phyloP scores from a whole-genome alignment of 2,797 vertebrate species.

The Selene dorsalis region DNA sequence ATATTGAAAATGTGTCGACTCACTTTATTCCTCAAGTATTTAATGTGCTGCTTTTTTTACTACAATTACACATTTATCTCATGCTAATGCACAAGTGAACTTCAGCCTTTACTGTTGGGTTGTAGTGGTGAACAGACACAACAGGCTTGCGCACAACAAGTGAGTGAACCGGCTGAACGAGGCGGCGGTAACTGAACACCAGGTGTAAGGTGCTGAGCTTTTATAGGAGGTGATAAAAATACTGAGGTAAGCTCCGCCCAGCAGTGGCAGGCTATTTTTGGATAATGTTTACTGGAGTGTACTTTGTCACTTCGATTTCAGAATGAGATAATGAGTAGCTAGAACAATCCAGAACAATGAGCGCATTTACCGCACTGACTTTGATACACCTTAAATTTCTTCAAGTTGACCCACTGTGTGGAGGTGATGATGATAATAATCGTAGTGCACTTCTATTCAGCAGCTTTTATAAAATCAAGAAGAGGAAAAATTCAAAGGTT shows the following conservation, averaged over 20 bases:
- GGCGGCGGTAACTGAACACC: neutral
- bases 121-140: neutral
- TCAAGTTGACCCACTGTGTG: too few species aligned
- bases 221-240: slow-evolving; percentile 50
- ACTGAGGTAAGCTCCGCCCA: slow-evolving; percentile 26
- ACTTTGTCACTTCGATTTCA: neutral
- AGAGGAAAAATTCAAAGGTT: neutral
- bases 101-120: neutral
- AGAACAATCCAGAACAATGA: neutral
- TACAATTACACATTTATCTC: neutral
- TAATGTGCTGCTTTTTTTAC: neutral
- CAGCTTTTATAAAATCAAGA: neutral
- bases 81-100: neutral
- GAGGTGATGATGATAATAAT: too few species aligned
- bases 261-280: slow-evolving; percentile 17
- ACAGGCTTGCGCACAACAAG: too few species aligned
- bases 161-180: neutral
- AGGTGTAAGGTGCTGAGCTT: neutral
- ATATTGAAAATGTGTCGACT: neutral
- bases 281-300: neutral
- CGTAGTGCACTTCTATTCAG: too few species aligned
- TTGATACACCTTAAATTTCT: too few species aligned
- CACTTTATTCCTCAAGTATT: neutral
- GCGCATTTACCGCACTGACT: too few species aligned
- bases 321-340: neutral